These are phyloP conservation scores for Toxotes jaculatrix DNA, from an alignment of 2,113 vertebrate species.

Conservation along the genomic window DNA sequence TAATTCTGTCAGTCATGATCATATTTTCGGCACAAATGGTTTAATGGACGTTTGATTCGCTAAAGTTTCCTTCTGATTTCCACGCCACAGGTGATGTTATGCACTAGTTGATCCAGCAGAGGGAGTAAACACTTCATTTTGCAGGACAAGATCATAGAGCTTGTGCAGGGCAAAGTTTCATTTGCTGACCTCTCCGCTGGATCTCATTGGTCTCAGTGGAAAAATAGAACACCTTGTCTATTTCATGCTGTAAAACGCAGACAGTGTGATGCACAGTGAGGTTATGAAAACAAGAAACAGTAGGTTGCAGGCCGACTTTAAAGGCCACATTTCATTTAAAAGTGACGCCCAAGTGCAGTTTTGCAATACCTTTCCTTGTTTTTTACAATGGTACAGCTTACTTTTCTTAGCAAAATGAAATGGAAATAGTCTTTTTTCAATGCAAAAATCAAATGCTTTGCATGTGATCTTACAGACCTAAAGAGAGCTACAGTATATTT, in stretches of 20 bases:
- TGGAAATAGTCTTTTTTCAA: not conserved
- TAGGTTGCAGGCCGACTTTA: not conserved
- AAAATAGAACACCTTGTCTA: not conserved
- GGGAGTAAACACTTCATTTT: conserved; percentile 36
- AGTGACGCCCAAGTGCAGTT: not conserved
- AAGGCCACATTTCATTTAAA: not conserved
- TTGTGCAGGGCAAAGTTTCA: not conserved
- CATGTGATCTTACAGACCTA: too few species aligned
- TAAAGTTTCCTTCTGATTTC: not conserved
- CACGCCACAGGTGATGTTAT: not conserved
- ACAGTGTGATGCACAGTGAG: not conserved
- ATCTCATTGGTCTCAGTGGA: not conserved
- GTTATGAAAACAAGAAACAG: not conserved
- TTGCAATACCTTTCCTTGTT: not conserved
- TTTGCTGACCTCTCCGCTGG: not conserved
- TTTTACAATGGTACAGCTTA: not conserved
- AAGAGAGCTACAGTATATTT: too few species aligned
- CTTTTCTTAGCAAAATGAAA: not conserved
- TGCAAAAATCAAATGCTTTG: not conserved
- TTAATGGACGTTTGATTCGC: not conserved
- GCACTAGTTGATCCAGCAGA: conserved; percentile 29
- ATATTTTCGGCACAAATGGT: not conserved
- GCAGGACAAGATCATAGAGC: not conserved
- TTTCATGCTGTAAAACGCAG: not conserved
- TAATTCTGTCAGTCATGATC: not conserved